Base-by-base conservation (phyloP, 2,888 invertebrate genomes). In the Hermodice carunculata region DNA sequence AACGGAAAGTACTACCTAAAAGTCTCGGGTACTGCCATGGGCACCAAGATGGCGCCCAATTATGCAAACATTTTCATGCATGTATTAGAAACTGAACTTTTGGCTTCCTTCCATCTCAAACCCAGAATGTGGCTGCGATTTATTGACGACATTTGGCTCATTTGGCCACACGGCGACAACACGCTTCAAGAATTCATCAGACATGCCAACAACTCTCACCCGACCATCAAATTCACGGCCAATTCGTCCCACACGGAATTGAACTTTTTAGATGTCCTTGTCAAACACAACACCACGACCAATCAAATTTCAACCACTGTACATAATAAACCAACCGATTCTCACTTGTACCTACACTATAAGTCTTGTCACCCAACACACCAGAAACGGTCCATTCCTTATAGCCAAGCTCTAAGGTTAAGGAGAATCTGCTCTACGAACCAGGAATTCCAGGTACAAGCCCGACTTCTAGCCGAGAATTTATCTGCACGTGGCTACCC, bases 21-120 rank as follows among this genome's bases (percentile, higher is more conserved):
- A 51, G n/a, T 24, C 4, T 14, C 2, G 17, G 51, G 51, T 5
- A 51, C 51, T 3, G 51, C 51, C 2, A 51, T 51, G 51, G 51
- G 51, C 22, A 51, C 51, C 3, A 3, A n/a, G 3, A 51, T 51
- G 51, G 51, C 51, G 8, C 51, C 51, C 3, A 51, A 29, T 14
- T 51, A 51, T 29, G 51, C 51, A 3, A 51, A 51, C 29, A 19
- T 51, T 2, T 51, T 51, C 31, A 51, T 51, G 51, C 31, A 32
- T 2, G 2, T 2, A 2, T 32, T 51, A 28, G 51, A 51, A 51
- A 19, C 3, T 2, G 17, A 29, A 28, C 3, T 51, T 4, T 32
- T 51, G 3, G 4, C 3, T 4, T 26, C 3, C 11, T 2, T 32
- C 3, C 51, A 29, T 3, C 2, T 29, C 3, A 24, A 4, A 51